Evolutionary conservation across 2,113 vertebrate genomes (phyloP), one percentile per base, ranked within the genome.

Genomic region (Jacana jacana): DNA sequence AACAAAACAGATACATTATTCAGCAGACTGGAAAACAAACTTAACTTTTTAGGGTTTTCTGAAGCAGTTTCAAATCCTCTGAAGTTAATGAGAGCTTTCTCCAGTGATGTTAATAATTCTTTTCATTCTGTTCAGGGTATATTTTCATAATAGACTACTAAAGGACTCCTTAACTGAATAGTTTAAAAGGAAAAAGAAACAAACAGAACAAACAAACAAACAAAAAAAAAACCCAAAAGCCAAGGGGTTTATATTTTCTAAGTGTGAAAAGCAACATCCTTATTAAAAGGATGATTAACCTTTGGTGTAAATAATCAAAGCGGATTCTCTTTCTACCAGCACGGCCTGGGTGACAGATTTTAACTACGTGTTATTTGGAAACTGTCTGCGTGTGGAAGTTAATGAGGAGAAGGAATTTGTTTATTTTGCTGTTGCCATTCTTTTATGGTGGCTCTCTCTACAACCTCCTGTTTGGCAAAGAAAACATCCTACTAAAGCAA

Each of bases 241-340:
- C 27, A 73, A 68, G 20, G 30, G 13, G 54, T 89, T 75, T 63
- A n/a, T 54, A 60, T 60, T 77, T 80, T 81, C 20, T 46, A 83
- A 71, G 14, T 60, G 42, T 92, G 72, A 81, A 81, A 92, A 86
- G 55, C 81, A 70, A 19, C 30, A 78, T 58, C 22, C 14, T 75
- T 90, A 68, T 55, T 82, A 83, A 89, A 85, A 83, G 71, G 48
- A 66, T 86, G 39, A 83, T 93, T 91, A 91, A 89, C 49, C 71
- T 89, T 94, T 73, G 30, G 31, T 83, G 48, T 89, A 80, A 88
- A 88, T 70, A 90, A 86, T 76, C 55, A 60, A 85, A 92, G 70
- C 65, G 24, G 23, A 68, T 94, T 92, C 31, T 61, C 17, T 31
- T 81, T 81, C 64, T 77, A 46, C 23, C 66, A 83, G 40, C 15